Percentiles rank a stretch among this genome's conserved stretches.
phyloP scores from a whole-genome alignment of 2,113 vertebrate genomes.

The Bos javanicus region DNA sequence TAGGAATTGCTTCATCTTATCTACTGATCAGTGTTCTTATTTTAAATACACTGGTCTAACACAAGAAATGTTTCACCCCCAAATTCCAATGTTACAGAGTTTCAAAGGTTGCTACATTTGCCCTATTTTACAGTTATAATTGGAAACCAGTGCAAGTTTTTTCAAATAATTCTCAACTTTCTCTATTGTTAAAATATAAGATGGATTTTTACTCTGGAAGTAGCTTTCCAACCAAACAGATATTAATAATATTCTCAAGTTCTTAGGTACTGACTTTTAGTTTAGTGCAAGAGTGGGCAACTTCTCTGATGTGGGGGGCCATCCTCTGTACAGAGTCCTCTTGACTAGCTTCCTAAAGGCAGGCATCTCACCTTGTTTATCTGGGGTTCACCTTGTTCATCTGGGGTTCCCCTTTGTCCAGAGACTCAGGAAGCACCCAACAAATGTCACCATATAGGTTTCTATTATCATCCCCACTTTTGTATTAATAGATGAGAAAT shows the following conservation, averaged over 20 bases:
- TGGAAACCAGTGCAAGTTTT: neutral
- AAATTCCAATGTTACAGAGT: neutral
- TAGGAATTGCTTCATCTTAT: neutral
- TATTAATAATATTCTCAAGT: neutral
- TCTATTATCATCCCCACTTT: neutral
- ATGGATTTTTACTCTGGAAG: neutral
- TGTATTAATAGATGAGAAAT: neutral
- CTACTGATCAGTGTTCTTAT: constrained; percentile 4
- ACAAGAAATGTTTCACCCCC: neutral
- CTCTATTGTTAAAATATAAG: neutral
- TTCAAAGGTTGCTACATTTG: neutral
- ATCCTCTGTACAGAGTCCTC: neutral
- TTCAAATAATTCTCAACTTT: neutral
- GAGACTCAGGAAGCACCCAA: neutral
- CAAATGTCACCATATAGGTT: neutral
- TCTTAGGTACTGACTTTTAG: neutral
- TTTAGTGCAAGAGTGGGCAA: neutral
- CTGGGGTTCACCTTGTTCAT: neutral
- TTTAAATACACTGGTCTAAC: neutral
- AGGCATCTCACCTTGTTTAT: neutral
- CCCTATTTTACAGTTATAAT: neutral
- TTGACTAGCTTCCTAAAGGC: neutral
- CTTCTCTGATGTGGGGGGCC: neutral
- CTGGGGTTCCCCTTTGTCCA: neutral
- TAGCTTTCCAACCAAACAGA: neutral